Base-by-base conservation (phyloP, 2,797 vertebrate species). In the Oreonectes daqikongensis region DNA sequence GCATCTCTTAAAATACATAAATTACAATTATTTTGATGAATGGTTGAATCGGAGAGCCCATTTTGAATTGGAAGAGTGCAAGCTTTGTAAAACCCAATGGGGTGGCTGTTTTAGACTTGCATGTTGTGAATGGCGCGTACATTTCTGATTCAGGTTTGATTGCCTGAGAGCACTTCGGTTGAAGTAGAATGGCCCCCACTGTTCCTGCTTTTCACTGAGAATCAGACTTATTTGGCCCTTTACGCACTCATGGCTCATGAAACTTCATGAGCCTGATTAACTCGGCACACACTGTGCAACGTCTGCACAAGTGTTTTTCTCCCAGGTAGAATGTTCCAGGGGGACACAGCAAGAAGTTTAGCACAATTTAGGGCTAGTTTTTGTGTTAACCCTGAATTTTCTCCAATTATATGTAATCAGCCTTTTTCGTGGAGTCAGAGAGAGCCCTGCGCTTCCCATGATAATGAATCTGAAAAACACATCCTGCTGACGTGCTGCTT, bases 381-480 rank as follows among this genome's bases (percentile, higher is more conserved):
- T 69, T 75, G 44, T 75, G 26, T 68, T 67, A 79, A 71, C 72
- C 65, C 57, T 35, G 61, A 81, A 55, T 71, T 42, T 53, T 6
- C 35, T 4, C 28, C 61, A 81, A 79, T 81, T 81, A 75, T 28
- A 12, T 17, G 69, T 69, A 81, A 83, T 81, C 76, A 73, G 79
- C 64, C 38, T 18, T 44, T 70, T 60, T 63, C 38, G 15, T 71
- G 30, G 74, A 69, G 35, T 46, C 60, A 63, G 48, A 76, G 46
- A 11, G 24, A 20, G 26, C 52, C 61, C 28, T 35, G 68, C 15
- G 11, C 20, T 30, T 66, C 53, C 60, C 63, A 53, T 53, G 30
- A 20, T 46, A 70, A 81, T 81, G 75, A 81, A 70, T 55, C 53
- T 30, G n/a, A 76, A 72, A 75, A 75, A 32, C 24, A 65, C 26